Conservation (phyloP, 2,888 invertebrate species). For the Pandemis heparana region DNA sequence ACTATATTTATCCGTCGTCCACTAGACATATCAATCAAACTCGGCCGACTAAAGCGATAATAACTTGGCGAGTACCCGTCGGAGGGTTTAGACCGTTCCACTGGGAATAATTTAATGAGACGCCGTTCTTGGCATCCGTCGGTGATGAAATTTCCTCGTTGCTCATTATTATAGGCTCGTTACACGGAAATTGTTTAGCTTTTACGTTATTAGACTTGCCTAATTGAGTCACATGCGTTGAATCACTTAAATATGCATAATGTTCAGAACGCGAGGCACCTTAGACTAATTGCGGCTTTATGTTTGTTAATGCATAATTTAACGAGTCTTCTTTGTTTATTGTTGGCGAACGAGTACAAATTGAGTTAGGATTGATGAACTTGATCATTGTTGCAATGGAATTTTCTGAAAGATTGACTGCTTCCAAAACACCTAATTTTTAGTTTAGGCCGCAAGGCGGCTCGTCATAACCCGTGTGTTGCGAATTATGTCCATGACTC, state of each 20-base stretch:
- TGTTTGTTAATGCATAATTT: slow-evolving; percentile 2
- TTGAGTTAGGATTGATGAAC: too few relatives aligned
- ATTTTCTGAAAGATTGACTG: too few relatives aligned
- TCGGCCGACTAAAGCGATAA: slow-evolving; percentile 46
- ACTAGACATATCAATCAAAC: slow-evolving; percentile 36
- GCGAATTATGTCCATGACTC: too few relatives aligned
- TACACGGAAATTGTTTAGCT: slow-evolving; percentile 24
- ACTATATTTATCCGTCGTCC: slow-evolving; percentile 8
- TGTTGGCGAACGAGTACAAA: neutral
- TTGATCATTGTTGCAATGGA: too few relatives aligned
- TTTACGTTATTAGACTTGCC: slow-evolving; percentile 25
- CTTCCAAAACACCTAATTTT: too few relatives aligned
- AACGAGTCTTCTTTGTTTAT: neutral
- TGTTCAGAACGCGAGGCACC: neutral
- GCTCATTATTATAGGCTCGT: slow-evolving; percentile 32
- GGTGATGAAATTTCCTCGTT: slow-evolving; percentile 52
- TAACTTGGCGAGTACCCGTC: slow-evolving; percentile 40
- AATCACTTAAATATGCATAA: slow-evolving; percentile 9
- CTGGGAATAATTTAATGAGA: slow-evolving; percentile 58
- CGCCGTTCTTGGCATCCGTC: slow-evolving; percentile 47
- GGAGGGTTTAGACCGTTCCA: slow-evolving; percentile 40
- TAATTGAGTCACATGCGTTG: slow-evolving; percentile 22
- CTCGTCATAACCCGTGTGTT: too few relatives aligned
- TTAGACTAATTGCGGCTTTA: slow-evolving; percentile 1
- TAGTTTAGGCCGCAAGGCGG: too few relatives aligned